Evolutionary conservation across 53 echinoderm and acorn worm genomes (phyloP).

Genomic region (Crossaster papposus): DNA sequence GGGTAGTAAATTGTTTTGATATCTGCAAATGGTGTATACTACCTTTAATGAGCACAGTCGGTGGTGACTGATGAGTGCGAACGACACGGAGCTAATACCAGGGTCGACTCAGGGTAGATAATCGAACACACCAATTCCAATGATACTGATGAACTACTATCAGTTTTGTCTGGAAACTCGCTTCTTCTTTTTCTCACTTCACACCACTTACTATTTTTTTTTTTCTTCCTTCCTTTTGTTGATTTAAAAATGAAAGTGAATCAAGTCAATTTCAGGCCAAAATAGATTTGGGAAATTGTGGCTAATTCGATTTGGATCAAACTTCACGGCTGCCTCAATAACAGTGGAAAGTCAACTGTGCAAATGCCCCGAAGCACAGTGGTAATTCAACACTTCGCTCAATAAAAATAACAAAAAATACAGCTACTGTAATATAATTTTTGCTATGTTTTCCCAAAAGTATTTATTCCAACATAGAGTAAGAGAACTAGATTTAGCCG

Average conservation of each 20-base stretch:
- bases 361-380: slow-evolving; percentile 39
- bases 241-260: slow-evolving; percentile 20
- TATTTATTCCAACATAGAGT: not conserved
- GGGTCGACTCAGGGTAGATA: too few species aligned
- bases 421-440: not conserved
- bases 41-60: too few species aligned
- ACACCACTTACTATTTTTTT: not conserved
- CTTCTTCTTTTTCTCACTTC: not conserved
- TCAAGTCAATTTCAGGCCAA: slow-evolving; percentile 11
- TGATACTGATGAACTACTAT: too few species aligned
- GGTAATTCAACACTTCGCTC: not conserved
- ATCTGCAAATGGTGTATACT: too few species aligned
- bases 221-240: slow-evolving; percentile 13
- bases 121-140: too few species aligned
- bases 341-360: not conserved
- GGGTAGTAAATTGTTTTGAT: too few species aligned
- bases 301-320: slow-evolving; percentile 48
- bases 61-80: too few species aligned
- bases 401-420: not conserved
- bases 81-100: too few species aligned
- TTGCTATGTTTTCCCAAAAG: not conserved
- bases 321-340: slow-evolving; percentile 50
- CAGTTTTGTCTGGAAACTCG: too few species aligned
- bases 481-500: not conserved
- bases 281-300: slow-evolving; percentile 41